A percentile compares a stretch with the other conserved stretches of the same genome.
These are phyloP conservation scores for Spinibarbus caldwelli DNA, from an alignment of 2,797 vertebrate genomes.

Conservation along the genomic window DNA sequence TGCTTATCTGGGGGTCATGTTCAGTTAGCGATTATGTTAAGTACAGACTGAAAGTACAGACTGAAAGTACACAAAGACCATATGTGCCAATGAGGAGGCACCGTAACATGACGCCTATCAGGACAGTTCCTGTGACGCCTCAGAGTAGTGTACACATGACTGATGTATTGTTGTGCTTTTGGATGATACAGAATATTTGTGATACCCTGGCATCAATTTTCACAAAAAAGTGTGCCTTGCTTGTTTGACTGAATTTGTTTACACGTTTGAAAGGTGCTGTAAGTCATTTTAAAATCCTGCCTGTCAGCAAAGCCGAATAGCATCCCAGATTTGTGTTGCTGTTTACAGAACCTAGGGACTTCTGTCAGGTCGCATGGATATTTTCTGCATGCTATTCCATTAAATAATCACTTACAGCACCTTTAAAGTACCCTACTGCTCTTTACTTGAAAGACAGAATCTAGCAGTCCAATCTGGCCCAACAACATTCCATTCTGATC, in stretches of 20 bases:
- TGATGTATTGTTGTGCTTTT: constrained; percentile 50
- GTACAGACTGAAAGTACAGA: not conserved
- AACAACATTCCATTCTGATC: constrained; percentile 87
- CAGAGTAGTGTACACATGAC: constrained; percentile 68
- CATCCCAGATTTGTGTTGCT: not conserved
- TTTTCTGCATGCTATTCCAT: constrained; percentile 1
- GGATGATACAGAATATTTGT: constrained; percentile 41
- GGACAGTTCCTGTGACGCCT: constrained; percentile 76
- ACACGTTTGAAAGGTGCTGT: constrained; percentile 9
- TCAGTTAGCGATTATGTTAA: not conserved
- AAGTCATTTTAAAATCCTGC: not conserved
- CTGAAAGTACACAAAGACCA: constrained; percentile 27
- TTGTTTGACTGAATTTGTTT: constrained; percentile 8
- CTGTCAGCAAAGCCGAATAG: not conserved
- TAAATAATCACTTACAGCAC: constrained; percentile 1
- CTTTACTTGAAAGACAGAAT: constrained; percentile 27
- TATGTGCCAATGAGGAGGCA: constrained; percentile 1
- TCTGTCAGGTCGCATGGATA: not conserved
- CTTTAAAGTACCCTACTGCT: constrained; percentile 21
- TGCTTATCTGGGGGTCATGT: constrained; percentile 17
- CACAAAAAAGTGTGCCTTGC: constrained; percentile 49
- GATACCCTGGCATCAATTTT: constrained; percentile 38
- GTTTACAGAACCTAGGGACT: not conserved
- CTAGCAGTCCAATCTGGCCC: constrained; percentile 66
- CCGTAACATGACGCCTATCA: constrained; percentile 76